Evolutionary conservation across 1,140 invertebrate genomes (phyloP).

Genomic region (Aphidius ervi): DNA sequence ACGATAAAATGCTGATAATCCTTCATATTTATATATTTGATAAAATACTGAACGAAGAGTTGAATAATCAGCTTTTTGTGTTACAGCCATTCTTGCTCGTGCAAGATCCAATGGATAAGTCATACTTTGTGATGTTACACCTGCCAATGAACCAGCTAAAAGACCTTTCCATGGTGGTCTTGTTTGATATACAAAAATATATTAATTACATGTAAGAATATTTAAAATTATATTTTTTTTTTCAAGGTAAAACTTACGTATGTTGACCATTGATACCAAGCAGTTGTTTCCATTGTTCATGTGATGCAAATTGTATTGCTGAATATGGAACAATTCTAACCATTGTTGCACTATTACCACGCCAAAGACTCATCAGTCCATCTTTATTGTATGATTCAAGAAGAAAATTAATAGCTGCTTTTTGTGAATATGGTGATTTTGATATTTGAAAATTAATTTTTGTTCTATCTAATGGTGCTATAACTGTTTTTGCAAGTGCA

Average conservation of each 20-base stretch:
- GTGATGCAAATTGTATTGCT: slow-evolving; percentile 93
- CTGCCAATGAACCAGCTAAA: slow-evolving; percentile 88
- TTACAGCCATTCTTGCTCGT: slow-evolving; percentile 96
- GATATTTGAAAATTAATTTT: slow-evolving; percentile 97
- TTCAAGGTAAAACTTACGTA: slow-evolving; percentile 52
- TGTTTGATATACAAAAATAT: too few relatives aligned
- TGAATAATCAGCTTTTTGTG: slow-evolving; percentile 68
- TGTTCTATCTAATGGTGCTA: slow-evolving; percentile 94
- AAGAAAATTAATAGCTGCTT: slow-evolving; percentile 77
- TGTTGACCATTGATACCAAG: slow-evolving; percentile 67
- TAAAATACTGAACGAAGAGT: slow-evolving; percentile 72
- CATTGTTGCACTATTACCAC: slow-evolving; percentile 98
- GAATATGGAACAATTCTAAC: slow-evolving; percentile 94
- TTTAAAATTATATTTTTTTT: slow-evolving; percentile 5
- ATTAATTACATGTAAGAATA: too few relatives aligned
- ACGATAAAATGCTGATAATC: slow-evolving; percentile 73
- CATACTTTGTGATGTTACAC: slow-evolving; percentile 84
- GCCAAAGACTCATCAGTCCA: slow-evolving; percentile 82
- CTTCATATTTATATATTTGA: slow-evolving; percentile 78
- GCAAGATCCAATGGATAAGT: slow-evolving; percentile 97
- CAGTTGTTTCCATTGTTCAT: slow-evolving; percentile 92
- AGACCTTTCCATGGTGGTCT: slow-evolving; percentile 55
- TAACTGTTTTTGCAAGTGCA: slow-evolving; percentile 90
- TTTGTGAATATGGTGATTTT: slow-evolving; percentile 75
- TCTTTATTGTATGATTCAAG: slow-evolving; percentile 65